Conservation (phyloP, 2,888 invertebrate species). For the Chloroclystis v-ata region DNA sequence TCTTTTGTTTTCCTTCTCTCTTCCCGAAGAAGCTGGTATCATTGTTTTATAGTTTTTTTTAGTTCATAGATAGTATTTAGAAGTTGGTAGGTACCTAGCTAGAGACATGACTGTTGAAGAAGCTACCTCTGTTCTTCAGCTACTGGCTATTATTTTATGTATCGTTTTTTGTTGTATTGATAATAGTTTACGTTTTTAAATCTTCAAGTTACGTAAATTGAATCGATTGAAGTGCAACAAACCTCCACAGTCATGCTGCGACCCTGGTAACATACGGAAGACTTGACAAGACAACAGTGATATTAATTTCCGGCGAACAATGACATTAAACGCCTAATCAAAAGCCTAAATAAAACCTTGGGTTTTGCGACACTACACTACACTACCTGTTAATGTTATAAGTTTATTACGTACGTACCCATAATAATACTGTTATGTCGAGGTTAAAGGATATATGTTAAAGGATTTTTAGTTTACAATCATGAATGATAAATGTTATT, state of each 20-base stretch:
- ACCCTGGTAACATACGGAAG: slow-evolving; percentile 17
- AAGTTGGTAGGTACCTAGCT: no score
- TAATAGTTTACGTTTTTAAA: no score
- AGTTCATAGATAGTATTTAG: no score
- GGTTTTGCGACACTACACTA: slow-evolving; percentile 24
- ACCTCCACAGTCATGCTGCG: slow-evolving; percentile 6
- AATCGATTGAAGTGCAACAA: background rate
- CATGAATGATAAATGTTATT: background rate
- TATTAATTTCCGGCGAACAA: slow-evolving; percentile 26
- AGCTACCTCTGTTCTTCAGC: no score
- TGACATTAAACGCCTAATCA: slow-evolving; percentile 16
- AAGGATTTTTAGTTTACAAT: background rate
- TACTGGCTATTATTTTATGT: no score
- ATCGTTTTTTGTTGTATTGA: no score
- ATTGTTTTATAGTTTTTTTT: no score
- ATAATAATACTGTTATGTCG: slow-evolving; percentile 3
- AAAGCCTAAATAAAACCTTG: slow-evolving; percentile 25
- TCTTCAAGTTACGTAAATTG: no score
- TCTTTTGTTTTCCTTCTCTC: no score
- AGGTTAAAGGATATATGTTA: slow-evolving; percentile 29
- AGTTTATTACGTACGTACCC: no score
- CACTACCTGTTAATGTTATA: slow-evolving; percentile 1
- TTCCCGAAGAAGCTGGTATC: no score
- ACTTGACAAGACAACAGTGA: slow-evolving; percentile 15
- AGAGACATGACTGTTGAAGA: no score